Base-by-base conservation (phyloP, 2,888 invertebrate species). In the Branchellion lobata region DNA sequence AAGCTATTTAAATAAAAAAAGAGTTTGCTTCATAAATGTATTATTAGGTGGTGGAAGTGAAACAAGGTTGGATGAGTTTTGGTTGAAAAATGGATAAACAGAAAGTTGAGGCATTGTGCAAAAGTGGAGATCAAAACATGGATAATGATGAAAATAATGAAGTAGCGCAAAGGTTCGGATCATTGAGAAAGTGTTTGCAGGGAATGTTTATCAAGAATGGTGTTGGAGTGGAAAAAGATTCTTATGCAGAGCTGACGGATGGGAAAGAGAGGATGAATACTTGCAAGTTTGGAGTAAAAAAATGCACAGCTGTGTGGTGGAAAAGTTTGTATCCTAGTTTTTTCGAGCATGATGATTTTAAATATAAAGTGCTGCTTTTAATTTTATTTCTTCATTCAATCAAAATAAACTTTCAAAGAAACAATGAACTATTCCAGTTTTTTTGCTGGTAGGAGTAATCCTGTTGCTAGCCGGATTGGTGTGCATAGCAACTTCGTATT, bases 361-460 rank as follows among this genome's bases (percentile, higher is more conserved):
- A 47, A 47, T 14, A 47, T 18, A 47, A 47, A 47, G 8, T n/a
- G 8, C 18, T 47, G 18, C 8, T 47, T 14, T 47, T 47, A 14
- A 14, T 47, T 14, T 8, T n/a, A n/a, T n/a, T n/a, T n/a, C n/a
- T n/a, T n/a, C n/a, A n/a, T n/a, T n/a, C n/a, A n/a, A n/a, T n/a
- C 47, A 47, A 14, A 47, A 14, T 47, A 47, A 47, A 47, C 18
- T 14, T 47, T 47, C 47, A 47, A 47, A 14, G 18, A 14, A 47
- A 18, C 8, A 47, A 47, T 47, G 47, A 8, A 65, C n/a, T 65
- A 8, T 24, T 33, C 2, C 73, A 79, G 81, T 81, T 33, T 87
- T 88, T 82, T 84, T 89, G 78, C 87, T 87, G 86, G 84, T 87
- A 57, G 89, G 89, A n/a, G 86, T 88, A n/a, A 88, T 87, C 81